phyloP scores from a whole-genome alignment of 2,888 invertebrate species.

The Trissonchulus latispiculum region DNA sequence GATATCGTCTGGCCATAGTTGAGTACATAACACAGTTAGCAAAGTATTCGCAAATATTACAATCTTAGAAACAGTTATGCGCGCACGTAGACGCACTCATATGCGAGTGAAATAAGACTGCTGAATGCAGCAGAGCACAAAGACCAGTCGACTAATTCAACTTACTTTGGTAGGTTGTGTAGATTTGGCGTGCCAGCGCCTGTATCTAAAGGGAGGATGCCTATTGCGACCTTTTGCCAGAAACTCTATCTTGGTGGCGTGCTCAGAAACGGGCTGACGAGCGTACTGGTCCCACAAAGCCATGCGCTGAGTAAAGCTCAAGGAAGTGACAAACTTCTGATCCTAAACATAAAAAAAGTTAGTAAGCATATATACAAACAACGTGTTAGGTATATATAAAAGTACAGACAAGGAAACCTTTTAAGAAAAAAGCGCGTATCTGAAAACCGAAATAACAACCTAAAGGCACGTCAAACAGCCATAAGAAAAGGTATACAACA shows the following conservation, averaged over 20 bases:
- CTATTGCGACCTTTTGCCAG: conserved; percentile 55
- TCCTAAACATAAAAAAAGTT: conserved; percentile 54
- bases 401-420: not conserved
- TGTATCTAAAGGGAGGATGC: not conserved
- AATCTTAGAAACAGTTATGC: no score
- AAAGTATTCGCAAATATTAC: no score
- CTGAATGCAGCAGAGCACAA: no score
- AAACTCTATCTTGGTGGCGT: conserved; percentile 74
- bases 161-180: no score
- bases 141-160: no score
- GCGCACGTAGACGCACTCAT: no score
- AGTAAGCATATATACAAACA: not conserved
- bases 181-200: no score
- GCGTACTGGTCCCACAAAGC: conserved; percentile 75
- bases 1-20: no score
- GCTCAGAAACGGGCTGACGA: conserved; percentile 60
- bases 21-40: no score
- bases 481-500: not conserved
- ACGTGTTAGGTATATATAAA: not conserved
- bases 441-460: not conserved
- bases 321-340: conserved; percentile 65
- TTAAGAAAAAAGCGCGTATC: not conserved
- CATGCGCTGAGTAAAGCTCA: conserved; percentile 73
- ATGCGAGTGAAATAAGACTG: no score
- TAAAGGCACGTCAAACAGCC: not conserved